Evolutionary conservation across 2,113 vertebrate species (phyloP), one percentile per base, ranked within the genome.

Genomic region (Steatornis caripensis): DNA sequence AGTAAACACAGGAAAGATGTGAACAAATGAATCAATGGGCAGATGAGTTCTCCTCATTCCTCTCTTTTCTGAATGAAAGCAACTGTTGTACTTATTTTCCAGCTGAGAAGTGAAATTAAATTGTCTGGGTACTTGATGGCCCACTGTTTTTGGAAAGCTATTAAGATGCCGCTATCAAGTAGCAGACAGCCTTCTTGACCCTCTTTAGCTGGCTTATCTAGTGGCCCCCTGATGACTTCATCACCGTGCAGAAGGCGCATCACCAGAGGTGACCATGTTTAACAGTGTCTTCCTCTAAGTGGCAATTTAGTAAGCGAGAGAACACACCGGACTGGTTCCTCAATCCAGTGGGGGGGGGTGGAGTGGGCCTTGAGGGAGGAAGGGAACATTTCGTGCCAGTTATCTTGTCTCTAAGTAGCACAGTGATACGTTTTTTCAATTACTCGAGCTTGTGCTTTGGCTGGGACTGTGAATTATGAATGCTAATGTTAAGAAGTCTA

Each of bases 51-150:
- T 86, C 43, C 26, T 68, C 90, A 90, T 74, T 29, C 66, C 22
- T 83, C 45, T 78, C 22, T 96, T 95, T 97, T 84, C 93, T 90
- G 89, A 97, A 96, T 97, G 86, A 90, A 94, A 89, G 53, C 53
- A 82, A 70, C 57, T 62, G 91, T 89, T 95, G 87, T 95, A 96
- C 89, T 96, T 97, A 85, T 95, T 92, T 96, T 96, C 96, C 97
- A 93, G 94, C 94, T 96, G 95, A 89, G 97, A 96, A 94, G 58
- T 75, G 85, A 97, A 98, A 97, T 97, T 97, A 97, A 97, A 97
- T 96, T 95, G 87, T 94, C 95, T 93, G 45, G 61, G 78, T 91
- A 93, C 95, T 96, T 96, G 93, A 97, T 90, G 80, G 76, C 94
- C 90, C 89, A 90, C 95, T 95, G 96, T 97, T 97, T 97, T 96